Evolutionary conservation across 2,113 vertebrate genomes (phyloP).

Genomic region (Tiliqua scincoides): DNA sequence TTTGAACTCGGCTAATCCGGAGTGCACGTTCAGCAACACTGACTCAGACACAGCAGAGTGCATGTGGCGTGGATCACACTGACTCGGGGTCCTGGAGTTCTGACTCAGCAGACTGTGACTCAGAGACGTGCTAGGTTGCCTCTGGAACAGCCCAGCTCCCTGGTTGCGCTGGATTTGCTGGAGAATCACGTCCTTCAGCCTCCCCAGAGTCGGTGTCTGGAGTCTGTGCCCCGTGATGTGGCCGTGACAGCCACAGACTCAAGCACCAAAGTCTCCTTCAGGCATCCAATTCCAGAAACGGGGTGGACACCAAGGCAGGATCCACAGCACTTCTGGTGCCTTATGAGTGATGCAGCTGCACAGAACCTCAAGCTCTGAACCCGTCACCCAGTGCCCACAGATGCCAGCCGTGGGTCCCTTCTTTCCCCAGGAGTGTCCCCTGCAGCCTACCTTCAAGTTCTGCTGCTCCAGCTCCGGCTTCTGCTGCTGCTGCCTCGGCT

Average conservation of each 20-base stretch:
- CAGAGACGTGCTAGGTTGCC: background rate
- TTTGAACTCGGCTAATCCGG: background rate
- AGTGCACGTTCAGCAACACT: background rate
- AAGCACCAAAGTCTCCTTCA: background rate
- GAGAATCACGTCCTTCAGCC: background rate
- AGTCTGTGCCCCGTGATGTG: background rate
- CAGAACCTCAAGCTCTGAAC: too few relatives aligned
- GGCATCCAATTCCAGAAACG: background rate
- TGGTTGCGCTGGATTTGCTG: accelerated
- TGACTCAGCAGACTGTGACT: background rate
- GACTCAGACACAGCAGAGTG: background rate
- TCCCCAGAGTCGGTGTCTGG: background rate
- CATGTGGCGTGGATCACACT: background rate
- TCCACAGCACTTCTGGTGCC: too few relatives aligned
- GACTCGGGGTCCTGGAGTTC: background rate
- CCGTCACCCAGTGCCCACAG: background rate
- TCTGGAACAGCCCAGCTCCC: background rate
- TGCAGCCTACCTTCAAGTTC: conserved; percentile 1
- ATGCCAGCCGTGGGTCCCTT: background rate
- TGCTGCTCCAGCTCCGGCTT: background rate
- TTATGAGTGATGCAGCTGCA: too few relatives aligned
- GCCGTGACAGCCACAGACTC: background rate
- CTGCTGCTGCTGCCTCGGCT: background rate
- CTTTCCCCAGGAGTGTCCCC: too few relatives aligned
- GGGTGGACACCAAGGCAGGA: background rate